phyloP scores from a whole-genome alignment of 1,140 invertebrate species.

The Himalopsyche phryganea region DNA sequence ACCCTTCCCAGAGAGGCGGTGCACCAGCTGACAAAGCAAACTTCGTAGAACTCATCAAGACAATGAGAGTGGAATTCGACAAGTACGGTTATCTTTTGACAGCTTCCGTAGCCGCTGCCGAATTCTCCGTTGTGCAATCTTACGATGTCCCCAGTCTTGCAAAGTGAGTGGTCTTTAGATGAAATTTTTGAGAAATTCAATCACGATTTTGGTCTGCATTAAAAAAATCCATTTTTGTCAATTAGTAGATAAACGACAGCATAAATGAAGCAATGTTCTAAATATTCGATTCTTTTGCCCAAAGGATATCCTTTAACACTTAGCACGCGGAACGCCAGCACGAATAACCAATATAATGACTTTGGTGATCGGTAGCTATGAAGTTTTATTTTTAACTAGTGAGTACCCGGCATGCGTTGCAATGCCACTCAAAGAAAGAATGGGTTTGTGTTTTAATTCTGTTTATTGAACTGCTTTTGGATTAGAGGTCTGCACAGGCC shows the following conservation, averaged over 20 bases:
- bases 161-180: conserved; percentile 31
- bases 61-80: conserved; percentile 56
- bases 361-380: too few species aligned
- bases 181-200: neutral
- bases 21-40: conserved; percentile 41
- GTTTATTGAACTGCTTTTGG: too few species aligned
- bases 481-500: too few species aligned
- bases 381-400: too few species aligned
- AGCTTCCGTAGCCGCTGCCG: conserved; percentile 59
- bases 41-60: conserved; percentile 53
- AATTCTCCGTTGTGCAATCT: conserved; percentile 51
- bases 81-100: conserved; percentile 53
- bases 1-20: conserved; percentile 53
- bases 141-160: conserved; percentile 57
- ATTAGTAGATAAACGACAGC: conserved; percentile 39
- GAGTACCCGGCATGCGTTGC: too few species aligned
- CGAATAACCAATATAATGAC: too few species aligned
- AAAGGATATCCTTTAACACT: too few species aligned
- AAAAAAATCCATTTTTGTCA: neutral
- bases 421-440: too few species aligned
- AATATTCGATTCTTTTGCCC: too few species aligned
- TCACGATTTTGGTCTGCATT: neutral
- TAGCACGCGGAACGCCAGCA: too few species aligned
- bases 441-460: too few species aligned
- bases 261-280: too few species aligned